Conservation (phyloP, 2,888 invertebrate genomes). For the Scrobipalpa atriplicella region DNA sequence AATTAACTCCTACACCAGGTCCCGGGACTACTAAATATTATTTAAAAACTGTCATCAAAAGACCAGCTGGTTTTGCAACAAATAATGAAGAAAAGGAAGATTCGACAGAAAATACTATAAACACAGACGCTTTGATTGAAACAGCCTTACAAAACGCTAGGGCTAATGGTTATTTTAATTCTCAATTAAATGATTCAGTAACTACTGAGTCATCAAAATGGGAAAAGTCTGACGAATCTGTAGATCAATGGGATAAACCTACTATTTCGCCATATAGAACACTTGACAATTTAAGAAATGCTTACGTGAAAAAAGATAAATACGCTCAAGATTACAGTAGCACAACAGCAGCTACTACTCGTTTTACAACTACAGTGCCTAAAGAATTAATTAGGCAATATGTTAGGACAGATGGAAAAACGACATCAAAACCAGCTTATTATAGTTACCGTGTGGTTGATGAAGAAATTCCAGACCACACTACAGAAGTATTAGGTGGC, state of each 20-base stretch:
- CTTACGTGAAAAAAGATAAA: conserved; percentile 44
- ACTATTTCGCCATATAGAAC: conserved; percentile 80
- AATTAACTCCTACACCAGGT: conserved; percentile 41
- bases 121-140: conserved; percentile 53
- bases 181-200: conserved; percentile 38
- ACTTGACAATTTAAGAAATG: conserved; percentile 69
- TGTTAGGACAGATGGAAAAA: conserved; percentile 44
- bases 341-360: conserved; percentile 49
- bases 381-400: conserved; percentile 41
- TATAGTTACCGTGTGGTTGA: conserved; percentile 69
- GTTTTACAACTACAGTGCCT: conserved; percentile 42
- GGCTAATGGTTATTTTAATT: conserved; percentile 34
- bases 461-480: conserved; percentile 64
- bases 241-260: conserved; percentile 62
- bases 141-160: conserved; percentile 48
- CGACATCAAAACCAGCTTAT: conserved; percentile 61
- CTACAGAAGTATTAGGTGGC: conserved; percentile 70
- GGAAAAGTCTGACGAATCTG: conserved; percentile 40
- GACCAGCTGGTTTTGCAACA: conserved; percentile 56
- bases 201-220: conserved; percentile 41
- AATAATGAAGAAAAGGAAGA: conserved; percentile 45
- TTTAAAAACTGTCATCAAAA: conserved; percentile 61
- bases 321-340: conserved; percentile 47
- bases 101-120: conserved; percentile 57
- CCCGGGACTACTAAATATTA: conserved; percentile 59